Base-by-base conservation (phyloP, 2,797 vertebrate species). In the Neosilurus mollespiculum region DNA sequence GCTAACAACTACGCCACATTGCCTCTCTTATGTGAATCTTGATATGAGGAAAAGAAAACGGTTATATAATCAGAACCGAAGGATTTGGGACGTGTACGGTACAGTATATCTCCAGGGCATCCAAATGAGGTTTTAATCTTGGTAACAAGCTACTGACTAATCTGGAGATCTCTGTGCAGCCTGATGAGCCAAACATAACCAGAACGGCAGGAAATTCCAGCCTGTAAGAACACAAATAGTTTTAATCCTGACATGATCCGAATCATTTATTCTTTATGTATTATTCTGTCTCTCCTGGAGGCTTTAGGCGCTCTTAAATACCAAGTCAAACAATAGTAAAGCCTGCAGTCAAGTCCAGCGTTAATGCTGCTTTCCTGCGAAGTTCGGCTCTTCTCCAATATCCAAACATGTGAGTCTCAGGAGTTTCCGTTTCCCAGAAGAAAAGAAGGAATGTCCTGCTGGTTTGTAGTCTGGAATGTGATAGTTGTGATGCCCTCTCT, bases 331-430 rank as follows among this genome's bases (percentile, higher is more conserved):
- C 89, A 93, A 92, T 86, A 88, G 89, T 86, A 81, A 81, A 70
- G 80, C 69, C 86, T 84, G 86, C 82, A 84, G 88, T 83, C 86
- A 86, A 91, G 91, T 91, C 89, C 90, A 77, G 88, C 90, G 89
- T 92, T 93, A 92, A 92, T 91, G 88, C 88, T 81, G 59, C 86
- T 89, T 93, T 93, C 91, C 92, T 92, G 86, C 83, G 26, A 24
- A 15, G 66, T 70, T 88, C 24, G 85, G 89, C 84, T 65, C 64
- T 22, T 61, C 76, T 88, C 89, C 81, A 34, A 66, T 56, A 49
- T 51, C 51, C 80, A 76, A 76, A 53, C 71, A 85, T 67, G 18
- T n/a, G 49, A 22, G 14, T 85, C 69, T 84, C 72, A 76, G 67
- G 72, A 82, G 82, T 84, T 84, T 84, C 82, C 58, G 9, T 66